Base-by-base conservation (phyloP, 1,140 invertebrate species). In the Drosophila littoralis region DNA sequence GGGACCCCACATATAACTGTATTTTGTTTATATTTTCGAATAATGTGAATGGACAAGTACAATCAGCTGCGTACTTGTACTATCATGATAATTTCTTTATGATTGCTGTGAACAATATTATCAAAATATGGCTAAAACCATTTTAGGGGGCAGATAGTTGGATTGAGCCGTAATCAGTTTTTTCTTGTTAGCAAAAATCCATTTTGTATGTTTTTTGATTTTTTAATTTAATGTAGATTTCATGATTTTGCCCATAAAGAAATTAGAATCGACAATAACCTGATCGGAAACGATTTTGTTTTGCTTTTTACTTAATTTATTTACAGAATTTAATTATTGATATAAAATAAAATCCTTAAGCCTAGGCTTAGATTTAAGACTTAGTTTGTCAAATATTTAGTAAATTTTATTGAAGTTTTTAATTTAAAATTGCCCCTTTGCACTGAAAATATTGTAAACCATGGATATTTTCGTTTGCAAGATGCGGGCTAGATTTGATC, bases 61-160 rank as follows among this genome's bases (percentile, higher is more conserved):
- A 43, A 32, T 15, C 28, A 59, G 57, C n/a, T 59, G 57, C 12
- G 28, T 7, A 43, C 22, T 35, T 35, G 12, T 54, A 36, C 17
- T 54, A 54, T 54, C 33, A 46, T 7, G 2, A 54, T 10, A 17
- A 45, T 45, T 43, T 58, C 6, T 12, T 2, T 28, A 13, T 6
- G 12, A 58, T 58, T 58, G n/a, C 2, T 33, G 7, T 32, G 38
- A 42, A 28, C 12, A 42, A 32, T 13, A 43, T 43, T 58, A 43
- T 43, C 55, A 43, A 43, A 43, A 9, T 32, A 32, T 13, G 6
- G 12, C 5, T 22, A 22, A 12, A 22, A 28, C 3, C 2, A 2
- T 7, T 22, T 28, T 12, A 8, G 22, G 28, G 22, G 2, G 17
- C 7, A 57, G 36, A 28, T 28, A 45, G 13, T n/a, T 17, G 12